Evolutionary conservation across 1,140 invertebrate genomes (phyloP).

Genomic region (Telenomus remus): DNA sequence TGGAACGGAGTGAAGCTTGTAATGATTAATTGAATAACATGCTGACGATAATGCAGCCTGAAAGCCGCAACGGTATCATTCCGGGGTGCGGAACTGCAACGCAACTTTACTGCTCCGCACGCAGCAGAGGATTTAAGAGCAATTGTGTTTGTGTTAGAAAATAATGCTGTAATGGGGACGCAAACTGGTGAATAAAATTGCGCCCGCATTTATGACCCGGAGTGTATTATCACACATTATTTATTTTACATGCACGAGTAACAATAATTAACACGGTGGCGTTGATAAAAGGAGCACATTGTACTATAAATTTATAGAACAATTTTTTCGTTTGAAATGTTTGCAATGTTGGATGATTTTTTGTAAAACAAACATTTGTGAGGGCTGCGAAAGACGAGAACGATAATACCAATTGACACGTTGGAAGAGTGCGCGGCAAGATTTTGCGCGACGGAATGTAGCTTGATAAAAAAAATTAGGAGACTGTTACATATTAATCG

Average conservation of each 20-base stretch:
- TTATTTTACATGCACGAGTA: constrained; percentile 17
- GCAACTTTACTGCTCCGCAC: constrained; percentile 14
- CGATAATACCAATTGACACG: neutral
- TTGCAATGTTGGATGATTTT: constrained; percentile 1
- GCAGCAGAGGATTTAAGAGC: constrained; percentile 27
- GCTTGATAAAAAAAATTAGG: constrained; percentile 38
- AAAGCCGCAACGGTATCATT: constrained; percentile 19
- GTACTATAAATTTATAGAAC: no score
- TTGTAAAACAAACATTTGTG: no score
- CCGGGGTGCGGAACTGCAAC: constrained; percentile 4
- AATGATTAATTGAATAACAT: constrained; percentile 16
- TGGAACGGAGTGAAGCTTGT: neutral
- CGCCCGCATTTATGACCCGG: constrained; percentile 27
- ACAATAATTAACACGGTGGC: constrained; percentile 19
- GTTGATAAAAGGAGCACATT: neutral
- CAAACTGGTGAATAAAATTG: constrained; percentile 29
- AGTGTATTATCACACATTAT: neutral
- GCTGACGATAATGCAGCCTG: constrained; percentile 12
- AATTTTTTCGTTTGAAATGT: neutral
- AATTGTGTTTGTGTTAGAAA: constrained; percentile 26
- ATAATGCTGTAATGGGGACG: constrained; percentile 30
- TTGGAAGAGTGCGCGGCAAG: constrained; percentile 3
- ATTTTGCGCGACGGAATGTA: constrained; percentile 14
- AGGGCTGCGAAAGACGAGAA: neutral
- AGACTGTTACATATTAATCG: constrained; percentile 39